phyloP scores from a whole-genome alignment of 2,113 vertebrate genomes.

The Muntiacus muntjak region DNA sequence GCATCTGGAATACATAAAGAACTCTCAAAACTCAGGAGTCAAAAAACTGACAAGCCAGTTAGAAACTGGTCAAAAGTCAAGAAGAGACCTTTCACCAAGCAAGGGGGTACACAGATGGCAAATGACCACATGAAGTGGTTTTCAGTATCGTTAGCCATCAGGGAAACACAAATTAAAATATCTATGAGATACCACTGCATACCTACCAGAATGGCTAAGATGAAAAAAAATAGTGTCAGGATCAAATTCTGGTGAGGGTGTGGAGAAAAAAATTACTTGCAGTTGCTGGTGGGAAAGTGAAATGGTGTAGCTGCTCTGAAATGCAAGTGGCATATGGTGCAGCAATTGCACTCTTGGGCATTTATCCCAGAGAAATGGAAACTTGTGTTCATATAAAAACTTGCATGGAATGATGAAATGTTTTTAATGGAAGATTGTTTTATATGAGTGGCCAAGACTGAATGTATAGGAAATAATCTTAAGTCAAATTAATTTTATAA shows the following conservation, averaged over 20 bases:
- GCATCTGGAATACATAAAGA: neutral
- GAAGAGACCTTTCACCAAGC: neutral
- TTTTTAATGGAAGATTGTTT: neutral
- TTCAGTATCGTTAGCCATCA: neutral
- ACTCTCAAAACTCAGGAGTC: neutral
- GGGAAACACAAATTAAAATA: neutral
- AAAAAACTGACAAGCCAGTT: neutral
- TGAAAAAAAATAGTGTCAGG: neutral
- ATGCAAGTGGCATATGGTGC: neutral
- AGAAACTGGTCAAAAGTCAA: neutral
- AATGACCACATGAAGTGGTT: neutral
- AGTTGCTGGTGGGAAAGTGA: neutral
- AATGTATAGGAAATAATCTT: neutral
- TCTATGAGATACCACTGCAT: rapidly evolving
- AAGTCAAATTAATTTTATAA: slow-evolving; percentile 16
- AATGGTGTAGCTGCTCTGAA: neutral
- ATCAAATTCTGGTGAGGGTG: neutral
- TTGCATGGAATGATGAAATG: neutral
- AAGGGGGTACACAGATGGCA: neutral
- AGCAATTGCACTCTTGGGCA: neutral
- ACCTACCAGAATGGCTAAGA: neutral
- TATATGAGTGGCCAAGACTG: neutral
- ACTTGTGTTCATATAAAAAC: neutral
- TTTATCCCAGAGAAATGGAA: neutral
- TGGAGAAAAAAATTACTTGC: neutral